Percentiles rank a stretch among this genome's conserved stretches.
These are phyloP conservation scores for Pteria penguin DNA, from an alignment of 2,888 invertebrate species.

Conservation along the genomic window DNA sequence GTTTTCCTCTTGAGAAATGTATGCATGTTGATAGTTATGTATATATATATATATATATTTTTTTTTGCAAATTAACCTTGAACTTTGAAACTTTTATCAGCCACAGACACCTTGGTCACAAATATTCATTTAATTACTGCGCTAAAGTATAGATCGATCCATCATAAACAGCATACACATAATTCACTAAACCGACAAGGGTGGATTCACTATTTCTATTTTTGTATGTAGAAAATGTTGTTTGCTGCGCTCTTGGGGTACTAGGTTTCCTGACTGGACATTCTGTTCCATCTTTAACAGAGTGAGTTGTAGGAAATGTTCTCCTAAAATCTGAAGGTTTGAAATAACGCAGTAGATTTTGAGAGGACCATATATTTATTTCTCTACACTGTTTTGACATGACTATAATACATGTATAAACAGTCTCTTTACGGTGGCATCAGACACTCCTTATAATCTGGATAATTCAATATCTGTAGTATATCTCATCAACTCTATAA, in stretches of 20 bases:
- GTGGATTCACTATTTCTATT: constrained; percentile 43
- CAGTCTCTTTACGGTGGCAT: constrained; percentile 37
- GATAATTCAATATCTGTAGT: constrained; percentile 35
- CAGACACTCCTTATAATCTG: constrained; percentile 41
- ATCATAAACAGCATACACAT: constrained; percentile 43
- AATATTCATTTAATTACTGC: constrained; percentile 34
- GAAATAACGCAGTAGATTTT: constrained; percentile 47
- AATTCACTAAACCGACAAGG: constrained; percentile 48
- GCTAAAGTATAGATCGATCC: constrained; percentile 54
- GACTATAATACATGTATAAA: constrained; percentile 20
- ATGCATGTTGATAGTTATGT: constrained; percentile 51
- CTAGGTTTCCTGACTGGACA: constrained; percentile 47
- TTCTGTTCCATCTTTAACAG: constrained; percentile 55
- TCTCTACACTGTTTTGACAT: constrained; percentile 16
- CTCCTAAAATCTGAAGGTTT: constrained; percentile 48
- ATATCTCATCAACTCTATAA: constrained; percentile 2
- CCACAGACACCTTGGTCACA: constrained; percentile 48
- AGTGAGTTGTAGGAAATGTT: constrained; percentile 53
- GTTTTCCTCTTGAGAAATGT: constrained; percentile 51
- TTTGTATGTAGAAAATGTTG: constrained; percentile 36
- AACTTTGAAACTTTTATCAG: constrained; percentile 57
- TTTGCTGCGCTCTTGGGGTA: constrained; percentile 43
- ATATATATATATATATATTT: too few relatives aligned
- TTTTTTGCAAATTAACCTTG: constrained; percentile 47
- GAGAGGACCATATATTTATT: constrained; percentile 40